Evolutionary conservation across 2,888 invertebrate species (phyloP), one percentile per base, ranked within the genome.

Genomic region (Drosophila anomalata): DNA sequence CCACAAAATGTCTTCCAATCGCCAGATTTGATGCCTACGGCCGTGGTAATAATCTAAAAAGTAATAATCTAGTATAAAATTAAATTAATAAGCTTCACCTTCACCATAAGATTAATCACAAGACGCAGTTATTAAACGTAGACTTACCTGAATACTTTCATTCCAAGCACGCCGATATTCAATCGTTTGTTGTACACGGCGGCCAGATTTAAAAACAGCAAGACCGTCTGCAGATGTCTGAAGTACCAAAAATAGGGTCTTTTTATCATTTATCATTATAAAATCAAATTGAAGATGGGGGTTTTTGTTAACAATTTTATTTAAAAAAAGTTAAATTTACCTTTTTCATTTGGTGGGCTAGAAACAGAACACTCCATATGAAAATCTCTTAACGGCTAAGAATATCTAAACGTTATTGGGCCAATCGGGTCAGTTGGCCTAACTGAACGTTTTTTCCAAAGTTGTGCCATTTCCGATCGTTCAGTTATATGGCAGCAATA

Each of bases 161-260:
- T 92, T 92, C 11, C 90, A 0, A 94, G 94, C 0, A 95, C 94
- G 0, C 94, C 95, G 84, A 95, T 92, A 80, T 94, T 94, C 41
- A 95, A 93, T 33, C 96, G 92, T 62, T 94, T 93, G 1, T 93
- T 93, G 78, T 94, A 95, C 51, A 94, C 93, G 3, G 94, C 93
- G 0, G 93, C 89, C 77, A 94, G 92, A 1, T 94, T 93, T 1
- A 93, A 60, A 79, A 95, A 94, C 74, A 95, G 90, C 62, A 95
- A 87, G 1, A 93, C 70, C 0, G 93, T 92, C 84, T 95, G 95
- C 4, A 93, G 80, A 81, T 95, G 95, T 2, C 95, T 92, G 54
- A 93, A 14, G 14, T 24, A 24, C 22, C 22, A 24, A 24, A 24
- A 24, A 4, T 24, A 24, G 22, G 4, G 5, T 3, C 22, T 24